Evolutionary conservation across 2,797 vertebrate species (phyloP), one percentile per base, ranked within the genome.

Genomic region (Rhadinocentrus ornatus): DNA sequence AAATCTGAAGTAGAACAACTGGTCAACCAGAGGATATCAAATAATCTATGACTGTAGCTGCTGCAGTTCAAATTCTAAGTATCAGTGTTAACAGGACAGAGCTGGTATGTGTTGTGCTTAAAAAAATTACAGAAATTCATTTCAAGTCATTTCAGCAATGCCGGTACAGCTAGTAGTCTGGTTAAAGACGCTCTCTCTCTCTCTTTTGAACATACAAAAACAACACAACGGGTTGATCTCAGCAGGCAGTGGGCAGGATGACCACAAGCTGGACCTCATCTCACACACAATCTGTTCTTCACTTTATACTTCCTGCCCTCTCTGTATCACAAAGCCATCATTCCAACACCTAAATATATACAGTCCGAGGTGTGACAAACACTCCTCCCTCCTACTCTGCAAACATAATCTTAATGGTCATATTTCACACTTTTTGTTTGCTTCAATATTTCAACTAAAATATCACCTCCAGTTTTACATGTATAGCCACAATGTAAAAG

Each of bases 221-320:
- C 62, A 57, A 44, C 41, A 68, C 41, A 50, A 80, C 80, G 77
- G 73, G 79, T 71, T 41, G 55, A 62, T 64, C 90, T 86, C 85
- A 70, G 67, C 71, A 78, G 88, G 85, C 57, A 59, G 62, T 81
- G 77, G 71, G 78, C 69, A 77, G 69, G 66, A 87, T 75, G 75
- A 86, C 79, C 76, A 80, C 54, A 56, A 74, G 77, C 37, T 59
- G 82, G 73, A 78, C 50, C 80, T 76, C 78, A 66, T 65, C 59
- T 78, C 73, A 41, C 78, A 74, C 80, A 65, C 89, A 90, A 92
- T 92, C 86, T 92, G 86, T 68, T 85, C 66, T 69, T 73, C 69
- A 22, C 68, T 69, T 80, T 83, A 77, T 48, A 63, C 71, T 77
- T 74, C 59, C 60, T 50, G 37, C 58, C 61, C 70, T 65, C 55